phyloP scores from a whole-genome alignment of 2,888 invertebrate genomes.

The Taenaris catops region DNA sequence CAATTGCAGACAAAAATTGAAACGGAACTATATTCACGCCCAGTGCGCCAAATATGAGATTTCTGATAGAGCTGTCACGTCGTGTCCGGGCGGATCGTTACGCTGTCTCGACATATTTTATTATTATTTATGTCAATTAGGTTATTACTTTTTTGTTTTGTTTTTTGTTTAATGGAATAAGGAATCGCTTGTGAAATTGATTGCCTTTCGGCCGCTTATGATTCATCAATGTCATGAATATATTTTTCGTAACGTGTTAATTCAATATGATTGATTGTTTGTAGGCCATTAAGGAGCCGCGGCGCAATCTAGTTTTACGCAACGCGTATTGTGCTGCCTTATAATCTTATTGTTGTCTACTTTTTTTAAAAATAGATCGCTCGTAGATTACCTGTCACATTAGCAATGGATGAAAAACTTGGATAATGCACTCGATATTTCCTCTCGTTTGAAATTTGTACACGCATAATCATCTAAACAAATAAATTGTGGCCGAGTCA shows the following conservation, averaged over 20 bases:
- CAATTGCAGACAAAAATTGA: too few species aligned
- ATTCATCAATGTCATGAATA: slow-evolving; percentile 76
- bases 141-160: slow-evolving; percentile 79
- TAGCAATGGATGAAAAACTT: slow-evolving; percentile 16
- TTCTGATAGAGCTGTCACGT: slow-evolving; percentile 76
- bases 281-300: slow-evolving; percentile 55
- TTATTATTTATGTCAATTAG: slow-evolving; percentile 80
- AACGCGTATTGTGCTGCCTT: slow-evolving; percentile 49
- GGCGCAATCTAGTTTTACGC: slow-evolving; percentile 70
- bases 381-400: slow-evolving; percentile 55
- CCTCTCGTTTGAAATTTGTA: too few species aligned
- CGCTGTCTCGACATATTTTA: slow-evolving; percentile 77
- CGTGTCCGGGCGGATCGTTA: slow-evolving; percentile 72
- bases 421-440: too few species aligned
- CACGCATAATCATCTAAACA: too few species aligned
- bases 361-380: slow-evolving; percentile 28
- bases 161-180: slow-evolving; percentile 79
- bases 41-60: slow-evolving; percentile 71
- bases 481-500: too few species aligned
- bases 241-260: slow-evolving; percentile 76
- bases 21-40: too few species aligned
- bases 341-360: slow-evolving; percentile 32
- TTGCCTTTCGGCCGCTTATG: slow-evolving; percentile 74
- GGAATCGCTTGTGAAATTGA: slow-evolving; percentile 77
- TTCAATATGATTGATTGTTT: slow-evolving; percentile 75